Conservation (phyloP, 2,797 vertebrate species). For the Discoglossus pictus region DNA sequence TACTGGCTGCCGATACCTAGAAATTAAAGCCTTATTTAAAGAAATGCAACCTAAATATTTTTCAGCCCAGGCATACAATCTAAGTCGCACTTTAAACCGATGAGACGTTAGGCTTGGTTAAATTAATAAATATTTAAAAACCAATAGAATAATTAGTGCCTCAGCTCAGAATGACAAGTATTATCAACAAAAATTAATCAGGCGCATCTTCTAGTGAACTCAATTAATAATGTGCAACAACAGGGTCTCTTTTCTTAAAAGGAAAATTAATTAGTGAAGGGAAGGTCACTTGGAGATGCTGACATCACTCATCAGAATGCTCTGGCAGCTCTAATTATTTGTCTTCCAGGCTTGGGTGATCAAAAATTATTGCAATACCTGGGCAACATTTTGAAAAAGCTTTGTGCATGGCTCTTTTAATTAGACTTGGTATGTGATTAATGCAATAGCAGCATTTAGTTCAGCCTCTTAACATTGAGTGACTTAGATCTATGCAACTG, state of each 20-base stretch:
- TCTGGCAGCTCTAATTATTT: conserved; percentile 99
- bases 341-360: conserved; percentile 99
- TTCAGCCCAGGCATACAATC: no score
- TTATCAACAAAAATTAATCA: conserved; percentile 99
- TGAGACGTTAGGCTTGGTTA: conserved; percentile 87
- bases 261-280: conserved; percentile 99
- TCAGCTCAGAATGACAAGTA: conserved; percentile 98
- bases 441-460: conserved; percentile 94
- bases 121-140: conserved; percentile 96
- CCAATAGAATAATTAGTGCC: conserved; percentile 98
- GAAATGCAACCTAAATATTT: no score
- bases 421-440: conserved; percentile 99
- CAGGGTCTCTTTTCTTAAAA: conserved; percentile 98
- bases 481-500: conserved; percentile 94
- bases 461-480: conserved; percentile 97
- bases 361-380: conserved; percentile 99
- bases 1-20: no score
- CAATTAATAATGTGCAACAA: conserved; percentile 99
- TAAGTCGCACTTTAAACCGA: conserved; percentile 85
- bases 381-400: conserved; percentile 99
- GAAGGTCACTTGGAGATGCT: conserved; percentile 99
- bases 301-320: conserved; percentile 99
- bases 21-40: no score
- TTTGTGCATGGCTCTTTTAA: conserved; percentile 99
- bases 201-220: conserved; percentile 99